Percentiles rank a stretch among this genome's conserved stretches.
phyloP scores from a whole-genome alignment of 2,888 invertebrate genomes.

The Heliconius charithonia region DNA sequence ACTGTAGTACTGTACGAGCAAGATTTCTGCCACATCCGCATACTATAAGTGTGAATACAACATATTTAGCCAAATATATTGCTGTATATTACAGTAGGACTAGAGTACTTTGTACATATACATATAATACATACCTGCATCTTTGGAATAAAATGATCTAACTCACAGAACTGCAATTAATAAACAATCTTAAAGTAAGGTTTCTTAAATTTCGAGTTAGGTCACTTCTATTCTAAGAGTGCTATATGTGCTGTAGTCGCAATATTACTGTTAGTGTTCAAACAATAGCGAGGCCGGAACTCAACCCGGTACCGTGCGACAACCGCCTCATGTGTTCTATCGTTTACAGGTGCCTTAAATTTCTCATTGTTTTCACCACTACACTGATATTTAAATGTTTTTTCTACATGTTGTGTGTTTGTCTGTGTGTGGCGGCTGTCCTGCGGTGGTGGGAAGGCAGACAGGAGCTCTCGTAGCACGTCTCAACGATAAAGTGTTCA shows the following conservation, averaged over 20 bases:
- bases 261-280: slow-evolving; percentile 38
- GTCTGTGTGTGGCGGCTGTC: not conserved
- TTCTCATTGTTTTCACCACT: not conserved
- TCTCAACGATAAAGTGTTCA: slow-evolving; percentile 57
- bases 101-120: slow-evolving; percentile 20
- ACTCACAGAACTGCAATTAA: not conserved
- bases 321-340: slow-evolving; percentile 18
- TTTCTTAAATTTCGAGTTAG: not conserved
- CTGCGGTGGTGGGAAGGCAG: not conserved
- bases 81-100: slow-evolving; percentile 35
- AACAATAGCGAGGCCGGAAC: slow-evolving; percentile 6
- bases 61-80: slow-evolving; percentile 44
- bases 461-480: slow-evolving; percentile 42
- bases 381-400: slow-evolving; percentile 8
- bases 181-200: not conserved
- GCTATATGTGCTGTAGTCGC: slow-evolving; percentile 12
- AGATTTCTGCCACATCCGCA: not conserved
- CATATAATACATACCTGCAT: not conserved
- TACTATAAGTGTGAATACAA: slow-evolving; percentile 22
- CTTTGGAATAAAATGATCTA: not conserved
- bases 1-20: not conserved
- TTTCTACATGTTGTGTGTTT: not conserved
- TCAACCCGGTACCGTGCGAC: slow-evolving; percentile 4
- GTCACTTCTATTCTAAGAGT: not conserved
- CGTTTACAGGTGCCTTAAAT: slow-evolving; percentile 38